Conservation (phyloP, 2,113 vertebrate species). For the Callithrix jacchus region DNA sequence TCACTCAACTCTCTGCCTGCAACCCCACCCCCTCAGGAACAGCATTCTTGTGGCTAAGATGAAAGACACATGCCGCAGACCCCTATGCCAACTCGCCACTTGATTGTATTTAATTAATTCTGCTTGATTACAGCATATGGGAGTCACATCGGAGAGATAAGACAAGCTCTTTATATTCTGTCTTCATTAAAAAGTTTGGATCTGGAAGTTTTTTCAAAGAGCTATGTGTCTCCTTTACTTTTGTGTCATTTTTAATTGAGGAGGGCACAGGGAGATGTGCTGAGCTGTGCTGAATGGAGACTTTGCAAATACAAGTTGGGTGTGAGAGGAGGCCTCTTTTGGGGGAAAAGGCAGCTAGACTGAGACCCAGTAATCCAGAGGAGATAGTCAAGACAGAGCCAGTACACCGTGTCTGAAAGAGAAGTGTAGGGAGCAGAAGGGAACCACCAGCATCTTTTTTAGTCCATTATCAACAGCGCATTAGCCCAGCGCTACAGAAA, state of each 20-base stretch:
- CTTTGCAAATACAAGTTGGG: conserved; percentile 53
- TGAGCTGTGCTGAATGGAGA: conserved; percentile 44
- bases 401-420: not conserved
- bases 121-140: conserved; percentile 81
- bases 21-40: not conserved
- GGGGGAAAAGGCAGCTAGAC: not conserved
- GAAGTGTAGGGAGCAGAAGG: not conserved
- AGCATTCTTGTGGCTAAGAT: conserved; percentile 70
- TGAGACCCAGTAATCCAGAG: not conserved
- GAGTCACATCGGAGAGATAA: conserved; percentile 76
- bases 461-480: not conserved
- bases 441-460: not conserved
- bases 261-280: conserved; percentile 55
- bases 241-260: conserved; percentile 79
- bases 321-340: not conserved
- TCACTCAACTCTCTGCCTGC: not conserved
- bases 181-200: conserved; percentile 81
- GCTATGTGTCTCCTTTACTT: conserved; percentile 75
- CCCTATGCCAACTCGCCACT: conserved; percentile 77
- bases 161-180: conserved; percentile 79
- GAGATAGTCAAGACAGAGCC: not conserved
- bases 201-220: conserved; percentile 79
- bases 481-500: not conserved
- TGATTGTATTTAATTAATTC: conserved; percentile 82
- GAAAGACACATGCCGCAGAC: conserved; percentile 69